Conservation (phyloP, 1,140 invertebrate species). For the Papilio xuthus region DNA sequence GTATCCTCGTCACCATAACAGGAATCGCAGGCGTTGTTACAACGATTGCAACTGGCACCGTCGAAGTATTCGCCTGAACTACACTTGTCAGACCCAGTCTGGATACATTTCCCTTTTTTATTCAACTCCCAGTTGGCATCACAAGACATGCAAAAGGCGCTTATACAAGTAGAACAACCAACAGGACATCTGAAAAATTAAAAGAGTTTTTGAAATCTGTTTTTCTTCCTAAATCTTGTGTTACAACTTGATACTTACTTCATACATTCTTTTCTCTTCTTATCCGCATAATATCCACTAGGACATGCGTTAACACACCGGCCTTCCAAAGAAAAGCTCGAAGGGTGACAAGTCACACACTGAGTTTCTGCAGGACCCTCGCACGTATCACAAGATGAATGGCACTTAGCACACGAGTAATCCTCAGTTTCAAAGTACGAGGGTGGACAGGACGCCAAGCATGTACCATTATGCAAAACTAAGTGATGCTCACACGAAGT, state of each 20-base stretch:
- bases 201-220: constrained; percentile 29
- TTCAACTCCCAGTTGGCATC: constrained; percentile 87
- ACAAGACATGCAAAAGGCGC: constrained; percentile 86
- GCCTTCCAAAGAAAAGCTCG: constrained; percentile 85
- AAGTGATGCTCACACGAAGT: constrained; percentile 92
- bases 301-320: constrained; percentile 86
- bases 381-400: constrained; percentile 91
- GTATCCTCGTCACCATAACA: constrained; percentile 86
- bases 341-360: constrained; percentile 89
- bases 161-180: constrained; percentile 88
- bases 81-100: constrained; percentile 85
- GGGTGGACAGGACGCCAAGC: constrained; percentile 90
- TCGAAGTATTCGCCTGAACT: constrained; percentile 79
- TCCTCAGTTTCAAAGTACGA: constrained; percentile 92
- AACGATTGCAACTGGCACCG: constrained; percentile 84
- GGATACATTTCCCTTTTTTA: constrained; percentile 87
- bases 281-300: constrained; percentile 87
- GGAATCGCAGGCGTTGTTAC: constrained; percentile 87
- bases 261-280: constrained; percentile 88
- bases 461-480: constrained; percentile 90
- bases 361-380: constrained; percentile 88
- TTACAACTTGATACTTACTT: constrained; percentile 62
- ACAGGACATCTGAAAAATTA: constrained; percentile 83
- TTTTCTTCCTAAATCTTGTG: background rate
- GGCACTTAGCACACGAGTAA: constrained; percentile 90